Evolutionary conservation across 2,113 vertebrate genomes (phyloP).

Genomic region (Sakesphorus luctuosus): DNA sequence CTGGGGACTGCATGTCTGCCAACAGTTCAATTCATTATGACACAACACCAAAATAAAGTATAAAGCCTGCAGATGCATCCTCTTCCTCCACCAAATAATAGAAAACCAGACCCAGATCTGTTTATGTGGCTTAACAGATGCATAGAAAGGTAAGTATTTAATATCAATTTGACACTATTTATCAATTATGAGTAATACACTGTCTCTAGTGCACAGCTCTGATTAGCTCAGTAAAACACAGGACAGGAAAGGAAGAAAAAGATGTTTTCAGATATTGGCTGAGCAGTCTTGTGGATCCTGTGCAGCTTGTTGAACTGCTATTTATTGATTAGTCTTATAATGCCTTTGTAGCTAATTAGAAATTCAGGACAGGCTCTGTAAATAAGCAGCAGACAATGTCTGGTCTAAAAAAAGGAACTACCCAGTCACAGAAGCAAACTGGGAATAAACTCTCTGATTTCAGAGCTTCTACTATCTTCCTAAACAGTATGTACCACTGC

Average conservation of each 20-base stretch:
- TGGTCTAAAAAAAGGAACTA: conserved; percentile 4
- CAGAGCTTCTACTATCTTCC: neutral
- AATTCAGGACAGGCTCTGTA: neutral
- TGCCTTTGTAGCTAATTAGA: neutral
- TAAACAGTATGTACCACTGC: neutral
- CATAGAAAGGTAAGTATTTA: neutral
- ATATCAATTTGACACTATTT: neutral
- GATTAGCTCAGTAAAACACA: neutral
- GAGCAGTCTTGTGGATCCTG: neutral
- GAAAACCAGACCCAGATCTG: neutral
- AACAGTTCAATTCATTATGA: neutral
- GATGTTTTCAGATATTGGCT: neutral
- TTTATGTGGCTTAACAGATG: neutral
- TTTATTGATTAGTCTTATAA: neutral
- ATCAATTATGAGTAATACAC: neutral
- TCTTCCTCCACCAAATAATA: neutral
- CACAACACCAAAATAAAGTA: neutral
- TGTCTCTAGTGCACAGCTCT: neutral
- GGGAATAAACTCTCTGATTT: neutral
- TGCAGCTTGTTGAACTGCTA: neutral
- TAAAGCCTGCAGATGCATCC: neutral
- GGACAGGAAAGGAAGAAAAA: neutral
- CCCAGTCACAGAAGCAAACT: conserved; percentile 1
- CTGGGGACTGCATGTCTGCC: neutral
- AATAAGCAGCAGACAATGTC: neutral